Conservation (phyloP, 2,113 vertebrate genomes). For the Eclectus roratus region DNA sequence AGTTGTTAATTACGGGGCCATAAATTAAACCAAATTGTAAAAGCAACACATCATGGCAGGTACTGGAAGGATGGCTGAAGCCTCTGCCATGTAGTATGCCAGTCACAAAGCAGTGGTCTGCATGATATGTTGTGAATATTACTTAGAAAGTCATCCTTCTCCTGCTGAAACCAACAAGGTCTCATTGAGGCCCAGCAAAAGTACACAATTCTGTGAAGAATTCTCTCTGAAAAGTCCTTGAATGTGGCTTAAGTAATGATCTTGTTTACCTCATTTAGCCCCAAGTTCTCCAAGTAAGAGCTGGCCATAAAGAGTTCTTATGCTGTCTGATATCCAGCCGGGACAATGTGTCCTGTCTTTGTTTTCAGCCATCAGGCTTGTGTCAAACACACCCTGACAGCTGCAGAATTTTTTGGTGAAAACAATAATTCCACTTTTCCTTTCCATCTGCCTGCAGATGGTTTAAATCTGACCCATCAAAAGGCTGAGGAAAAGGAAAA, state of each 20-base stretch:
- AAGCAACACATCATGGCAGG: not conserved
- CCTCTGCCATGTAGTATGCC: not conserved
- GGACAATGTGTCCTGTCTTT: conserved; percentile 61
- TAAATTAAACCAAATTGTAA: not conserved
- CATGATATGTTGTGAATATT: not conserved
- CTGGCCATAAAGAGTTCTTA: conserved; percentile 1
- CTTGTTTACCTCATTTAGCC: conserved; percentile 53
- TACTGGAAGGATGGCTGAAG: not conserved
- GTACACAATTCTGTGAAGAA: not conserved
- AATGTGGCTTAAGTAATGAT: conserved; percentile 3
- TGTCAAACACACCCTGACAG: conserved; percentile 79
- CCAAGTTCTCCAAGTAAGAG: conserved; percentile 19
- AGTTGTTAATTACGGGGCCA: not conserved
- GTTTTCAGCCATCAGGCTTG: conserved; percentile 64
- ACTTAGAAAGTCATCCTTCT: not conserved
- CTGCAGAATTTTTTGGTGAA: conserved; percentile 77
- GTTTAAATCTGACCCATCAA: conserved; percentile 76
- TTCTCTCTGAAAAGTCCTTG: not conserved
- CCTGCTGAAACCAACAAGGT: not conserved
- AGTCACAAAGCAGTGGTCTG: not conserved
- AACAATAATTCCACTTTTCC: conserved; percentile 73
- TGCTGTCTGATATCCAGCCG: conserved; percentile 29
- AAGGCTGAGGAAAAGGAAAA: not conserved
- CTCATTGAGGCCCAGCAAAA: not conserved
- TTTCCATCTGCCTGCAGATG: conserved; percentile 80